phyloP scores from a whole-genome alignment of 1,140 invertebrate genomes.

The Teleogryllus occipitalis region DNA sequence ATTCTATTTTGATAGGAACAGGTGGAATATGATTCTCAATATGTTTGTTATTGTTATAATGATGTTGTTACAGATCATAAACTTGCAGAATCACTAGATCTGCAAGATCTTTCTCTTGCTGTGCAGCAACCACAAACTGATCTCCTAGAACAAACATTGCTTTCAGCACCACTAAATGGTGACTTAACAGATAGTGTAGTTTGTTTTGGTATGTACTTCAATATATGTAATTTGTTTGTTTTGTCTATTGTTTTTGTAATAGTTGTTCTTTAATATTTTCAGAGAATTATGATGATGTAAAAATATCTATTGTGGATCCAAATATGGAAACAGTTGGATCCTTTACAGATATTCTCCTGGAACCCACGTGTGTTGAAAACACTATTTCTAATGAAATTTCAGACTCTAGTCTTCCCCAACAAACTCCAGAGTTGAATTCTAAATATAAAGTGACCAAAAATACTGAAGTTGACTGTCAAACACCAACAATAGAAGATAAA shows the following conservation, averaged over 20 bases:
- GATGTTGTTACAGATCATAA: not conserved
- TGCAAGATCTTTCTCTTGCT: not conserved
- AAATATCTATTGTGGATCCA: not conserved
- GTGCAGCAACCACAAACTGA: not conserved
- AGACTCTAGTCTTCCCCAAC: not conserved
- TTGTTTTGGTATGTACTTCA: not conserved
- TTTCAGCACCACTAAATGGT: not conserved
- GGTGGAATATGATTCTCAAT: too few species aligned
- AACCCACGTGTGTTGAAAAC: not conserved
- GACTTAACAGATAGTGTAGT: not conserved
- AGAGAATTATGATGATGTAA: not conserved
- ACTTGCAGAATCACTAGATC: not conserved
- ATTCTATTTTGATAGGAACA: too few species aligned
- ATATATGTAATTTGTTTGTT: not conserved
- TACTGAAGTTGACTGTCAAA: too few species aligned
- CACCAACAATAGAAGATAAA: too few species aligned
- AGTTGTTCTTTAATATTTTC: not conserved
- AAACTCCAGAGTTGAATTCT: not conserved
- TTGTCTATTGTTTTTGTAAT: not conserved
- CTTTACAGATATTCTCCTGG: not conserved
- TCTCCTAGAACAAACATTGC: not conserved
- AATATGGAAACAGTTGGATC: not conserved
- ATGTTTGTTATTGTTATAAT: too few species aligned
- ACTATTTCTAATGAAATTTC: not conserved
- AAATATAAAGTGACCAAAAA: too few species aligned